Evolutionary conservation across 2,888 invertebrate genomes (phyloP).

Genomic region (Dendrolimus pini): DNA sequence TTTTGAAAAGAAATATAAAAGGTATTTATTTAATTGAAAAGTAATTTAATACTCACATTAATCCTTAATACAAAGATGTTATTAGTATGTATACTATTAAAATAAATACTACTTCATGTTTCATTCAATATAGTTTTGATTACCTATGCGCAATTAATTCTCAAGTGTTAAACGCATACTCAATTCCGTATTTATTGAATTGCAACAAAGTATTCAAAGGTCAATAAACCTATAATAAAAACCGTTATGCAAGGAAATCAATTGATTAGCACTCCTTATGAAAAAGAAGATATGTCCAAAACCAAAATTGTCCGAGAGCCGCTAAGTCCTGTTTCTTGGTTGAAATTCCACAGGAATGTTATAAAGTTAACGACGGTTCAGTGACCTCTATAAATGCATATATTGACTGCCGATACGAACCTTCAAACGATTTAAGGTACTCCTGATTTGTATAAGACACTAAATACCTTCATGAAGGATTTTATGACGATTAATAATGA

Average conservation of each 20-base stretch:
- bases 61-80: too few species aligned
- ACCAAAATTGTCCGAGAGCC: background rate
- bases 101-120: too few species aligned
- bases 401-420: constrained; percentile 16
- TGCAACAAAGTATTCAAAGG: background rate
- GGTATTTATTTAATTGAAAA: too few species aligned
- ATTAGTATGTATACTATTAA: too few species aligned
- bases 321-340: background rate
- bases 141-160: too few species aligned
- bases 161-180: too few species aligned
- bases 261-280: background rate
- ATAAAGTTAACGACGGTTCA: constrained; percentile 10
- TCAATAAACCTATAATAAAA: background rate
- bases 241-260: background rate
- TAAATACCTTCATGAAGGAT: constrained; percentile 32
- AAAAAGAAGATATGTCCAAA: background rate
- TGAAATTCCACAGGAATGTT: background rate
- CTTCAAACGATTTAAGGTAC: constrained; percentile 19
- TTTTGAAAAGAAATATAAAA: too few species aligned
- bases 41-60: too few species aligned
- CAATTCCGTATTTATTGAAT: too few species aligned
- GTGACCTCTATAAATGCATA: background rate
- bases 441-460: constrained; percentile 26
- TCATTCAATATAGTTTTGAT: too few species aligned
- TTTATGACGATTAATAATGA: constrained; percentile 31